Base-by-base conservation (phyloP, 2,113 vertebrate species). In the Hyperopisus bebe region DNA sequence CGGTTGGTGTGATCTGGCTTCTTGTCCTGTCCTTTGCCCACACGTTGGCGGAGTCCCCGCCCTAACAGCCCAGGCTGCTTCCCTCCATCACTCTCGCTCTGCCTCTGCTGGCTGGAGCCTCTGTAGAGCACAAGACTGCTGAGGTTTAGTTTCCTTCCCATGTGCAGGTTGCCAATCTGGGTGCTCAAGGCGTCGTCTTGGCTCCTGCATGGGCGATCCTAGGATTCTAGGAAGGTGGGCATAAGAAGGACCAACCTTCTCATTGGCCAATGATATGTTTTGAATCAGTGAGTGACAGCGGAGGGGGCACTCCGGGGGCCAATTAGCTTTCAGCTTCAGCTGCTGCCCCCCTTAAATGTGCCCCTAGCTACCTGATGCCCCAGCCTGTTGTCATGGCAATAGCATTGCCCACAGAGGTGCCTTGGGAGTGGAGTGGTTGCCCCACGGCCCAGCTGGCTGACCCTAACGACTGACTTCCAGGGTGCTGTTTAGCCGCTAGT, bases 371-470 rank as follows among this genome's bases (percentile, higher is more conserved):
- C 46, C 42, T 27, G 58, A 35, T 19, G 11, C 55, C 24, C 24
- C 35, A 3, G 58, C 42, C 58, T 42, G 88, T 88, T 74, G 88
- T 46, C 88, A 88, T 66, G 88, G 88, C 42, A 21, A 88, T 31
- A 31, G 58, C 2, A 9, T 50, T 47, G 39, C 27, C 24, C 88
- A 10, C 31, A 50, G 46, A 27, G 48, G 47, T 31, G 48, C 21
- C 13, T 7, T 83, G 10, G 47, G n/a, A 31, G 24, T 44, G n/a
- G 48, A 6, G 85, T 27, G 0, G 39, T 44, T 88, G 55, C 62
- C 55, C n/a, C 44, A 46, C 42, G 35, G 44, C 87, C 11, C 13
- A n/a, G 87, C 24, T 47, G n/a, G 35, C 27, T 62, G 48, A 47
- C 35, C 48, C 53, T 66, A 44, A 62, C 27, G 44, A 88, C 31